Evolutionary conservation across 2,797 vertebrate species (phyloP).

Genomic region (Myotis pilosus): DNA sequence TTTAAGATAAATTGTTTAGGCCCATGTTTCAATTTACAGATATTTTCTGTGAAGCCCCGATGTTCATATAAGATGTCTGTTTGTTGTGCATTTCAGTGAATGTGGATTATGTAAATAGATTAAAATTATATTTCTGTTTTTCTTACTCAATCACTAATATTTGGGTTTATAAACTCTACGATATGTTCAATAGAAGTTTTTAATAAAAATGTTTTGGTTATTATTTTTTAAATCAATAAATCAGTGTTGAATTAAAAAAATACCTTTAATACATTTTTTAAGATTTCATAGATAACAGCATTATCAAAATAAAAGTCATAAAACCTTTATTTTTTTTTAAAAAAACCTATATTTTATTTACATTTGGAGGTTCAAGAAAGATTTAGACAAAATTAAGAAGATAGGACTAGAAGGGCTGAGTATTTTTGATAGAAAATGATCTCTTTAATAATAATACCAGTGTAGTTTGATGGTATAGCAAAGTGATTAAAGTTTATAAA

Average conservation of each 20-base stretch:
- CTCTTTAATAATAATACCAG: background rate
- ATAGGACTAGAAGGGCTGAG: background rate
- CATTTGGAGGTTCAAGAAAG: background rate
- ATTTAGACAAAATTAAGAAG: background rate
- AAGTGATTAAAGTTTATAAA: background rate
- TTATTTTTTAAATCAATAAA: background rate
- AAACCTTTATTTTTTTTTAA: background rate
- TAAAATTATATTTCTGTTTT: constrained; percentile 25
- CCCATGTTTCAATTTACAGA: background rate
- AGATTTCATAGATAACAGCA: background rate
- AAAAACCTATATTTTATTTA: background rate
- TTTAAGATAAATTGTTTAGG: constrained; percentile 34
- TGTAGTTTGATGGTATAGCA: background rate
- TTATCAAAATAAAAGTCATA: background rate
- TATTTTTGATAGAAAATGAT: background rate
- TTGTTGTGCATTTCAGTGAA: background rate
- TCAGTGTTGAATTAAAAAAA: background rate
- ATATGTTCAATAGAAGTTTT: constrained; percentile 20
- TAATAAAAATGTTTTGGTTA: background rate
- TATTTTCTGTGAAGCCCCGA: constrained; percentile 22
- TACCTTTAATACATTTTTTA: background rate
- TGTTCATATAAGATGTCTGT: background rate
- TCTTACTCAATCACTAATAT: background rate
- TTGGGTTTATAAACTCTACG: constrained; percentile 48
- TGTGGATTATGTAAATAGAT: constrained; percentile 32